Evolutionary conservation across 2,113 vertebrate species (phyloP).

Genomic region (Sus scrofa): DNA sequence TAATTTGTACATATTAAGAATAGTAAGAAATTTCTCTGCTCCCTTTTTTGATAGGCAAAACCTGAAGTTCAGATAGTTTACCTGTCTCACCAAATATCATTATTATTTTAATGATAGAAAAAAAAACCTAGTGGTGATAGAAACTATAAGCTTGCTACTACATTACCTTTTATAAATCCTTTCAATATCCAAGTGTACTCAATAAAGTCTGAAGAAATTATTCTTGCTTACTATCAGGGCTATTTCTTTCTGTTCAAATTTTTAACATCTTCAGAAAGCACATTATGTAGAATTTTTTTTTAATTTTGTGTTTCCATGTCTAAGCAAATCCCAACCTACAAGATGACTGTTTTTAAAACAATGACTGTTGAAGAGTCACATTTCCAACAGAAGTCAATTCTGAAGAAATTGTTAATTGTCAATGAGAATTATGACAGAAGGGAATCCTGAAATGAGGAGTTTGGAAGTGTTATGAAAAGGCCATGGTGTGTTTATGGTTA

Average conservation of each 20-base stretch:
- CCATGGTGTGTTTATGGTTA: background rate
- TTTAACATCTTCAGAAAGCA: background rate
- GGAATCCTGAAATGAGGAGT: background rate
- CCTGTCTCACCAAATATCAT: background rate
- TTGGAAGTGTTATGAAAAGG: background rate
- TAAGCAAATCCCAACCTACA: background rate
- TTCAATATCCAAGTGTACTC: background rate
- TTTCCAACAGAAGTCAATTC: background rate
- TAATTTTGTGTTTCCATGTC: background rate
- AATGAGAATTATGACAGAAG: background rate
- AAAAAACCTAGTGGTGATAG: background rate
- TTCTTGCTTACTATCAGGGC: background rate
- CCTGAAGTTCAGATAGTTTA: background rate
- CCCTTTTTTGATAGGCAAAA: background rate
- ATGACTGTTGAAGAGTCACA: background rate
- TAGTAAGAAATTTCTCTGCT: background rate
- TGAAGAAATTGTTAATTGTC: background rate
- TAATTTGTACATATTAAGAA: background rate
- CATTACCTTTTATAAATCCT: background rate
- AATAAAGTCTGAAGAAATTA: background rate
- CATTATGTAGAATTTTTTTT: background rate
- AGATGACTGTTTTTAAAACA: background rate
- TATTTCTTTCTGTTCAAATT: background rate
- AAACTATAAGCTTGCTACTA: background rate
- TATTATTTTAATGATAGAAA: background rate